These are phyloP conservation scores for Sympetrum striolatum DNA, from an alignment of 2,888 invertebrate genomes.

Conservation along the genomic window DNA sequence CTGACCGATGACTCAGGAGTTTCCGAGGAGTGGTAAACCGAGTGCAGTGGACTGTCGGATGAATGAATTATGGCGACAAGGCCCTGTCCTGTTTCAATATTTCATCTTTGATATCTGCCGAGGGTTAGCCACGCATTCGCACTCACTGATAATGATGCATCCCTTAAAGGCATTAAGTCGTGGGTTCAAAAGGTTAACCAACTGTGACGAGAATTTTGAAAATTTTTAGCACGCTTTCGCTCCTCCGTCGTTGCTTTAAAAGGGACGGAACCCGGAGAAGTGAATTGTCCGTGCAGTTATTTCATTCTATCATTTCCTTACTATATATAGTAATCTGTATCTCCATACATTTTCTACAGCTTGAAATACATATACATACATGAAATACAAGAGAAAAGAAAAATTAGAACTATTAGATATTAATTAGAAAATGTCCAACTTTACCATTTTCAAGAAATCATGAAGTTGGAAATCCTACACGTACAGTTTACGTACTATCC, in stretches of 20 bases:
- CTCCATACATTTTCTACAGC: no score
- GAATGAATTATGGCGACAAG: background rate
- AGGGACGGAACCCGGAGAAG: background rate
- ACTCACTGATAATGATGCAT: background rate
- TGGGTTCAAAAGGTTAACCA: background rate
- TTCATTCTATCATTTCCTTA: no score
- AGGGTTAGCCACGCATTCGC: background rate
- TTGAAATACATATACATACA: no score
- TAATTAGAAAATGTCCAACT: no score
- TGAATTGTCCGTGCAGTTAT: no score
- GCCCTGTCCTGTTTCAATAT: background rate
- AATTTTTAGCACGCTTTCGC: background rate
- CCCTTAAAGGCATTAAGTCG: background rate
- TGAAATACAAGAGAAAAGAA: no score
- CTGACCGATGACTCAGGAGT: background rate
- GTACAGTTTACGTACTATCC: no score
- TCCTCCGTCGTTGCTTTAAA: background rate
- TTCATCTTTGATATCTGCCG: background rate
- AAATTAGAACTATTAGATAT: no score
- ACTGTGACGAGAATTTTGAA: background rate
- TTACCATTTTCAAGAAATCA: no score
- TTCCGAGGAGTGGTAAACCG: background rate
- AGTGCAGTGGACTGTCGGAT: background rate
- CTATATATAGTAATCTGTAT: no score
- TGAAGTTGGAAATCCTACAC: no score